phyloP scores from a whole-genome alignment of 2,113 vertebrate genomes.

The Oreotrochilus melanogaster region DNA sequence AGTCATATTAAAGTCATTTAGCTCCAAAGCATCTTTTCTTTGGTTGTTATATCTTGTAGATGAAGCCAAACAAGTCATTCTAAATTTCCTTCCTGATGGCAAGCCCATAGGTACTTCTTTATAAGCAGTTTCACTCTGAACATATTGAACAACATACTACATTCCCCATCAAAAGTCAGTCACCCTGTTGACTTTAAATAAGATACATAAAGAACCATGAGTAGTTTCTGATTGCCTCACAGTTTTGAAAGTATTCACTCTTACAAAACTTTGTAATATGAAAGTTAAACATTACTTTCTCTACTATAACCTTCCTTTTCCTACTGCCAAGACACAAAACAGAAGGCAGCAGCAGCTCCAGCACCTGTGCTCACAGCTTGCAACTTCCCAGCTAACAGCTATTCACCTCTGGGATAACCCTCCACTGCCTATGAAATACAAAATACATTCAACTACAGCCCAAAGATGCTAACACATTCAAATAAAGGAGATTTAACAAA shows the following conservation, averaged over 20 bases:
- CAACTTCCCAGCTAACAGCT: neutral
- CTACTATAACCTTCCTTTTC: neutral
- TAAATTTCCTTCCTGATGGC: neutral
- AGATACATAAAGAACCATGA: neutral
- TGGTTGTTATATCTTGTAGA: neutral
- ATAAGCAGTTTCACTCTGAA: neutral
- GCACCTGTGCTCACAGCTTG: neutral
- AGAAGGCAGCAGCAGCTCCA: neutral
- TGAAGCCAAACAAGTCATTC: neutral
- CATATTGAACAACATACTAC: neutral
- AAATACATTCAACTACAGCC: neutral
- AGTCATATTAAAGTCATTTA: neutral
- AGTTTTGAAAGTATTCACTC: neutral
- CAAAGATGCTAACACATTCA: neutral
- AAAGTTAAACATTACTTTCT: neutral
- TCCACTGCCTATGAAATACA: neutral
- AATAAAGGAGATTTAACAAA: neutral
- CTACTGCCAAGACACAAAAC: rapidly evolving
- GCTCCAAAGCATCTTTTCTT: neutral
- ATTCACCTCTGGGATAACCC: neutral
- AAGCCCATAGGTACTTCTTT: neutral
- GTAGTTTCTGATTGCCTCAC: neutral
- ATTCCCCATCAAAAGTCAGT: neutral
- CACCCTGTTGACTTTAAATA: neutral
- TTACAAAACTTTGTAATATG: neutral